Base-by-base conservation (phyloP, 2,113 vertebrate species). In the Oryzias melastigma region DNA sequence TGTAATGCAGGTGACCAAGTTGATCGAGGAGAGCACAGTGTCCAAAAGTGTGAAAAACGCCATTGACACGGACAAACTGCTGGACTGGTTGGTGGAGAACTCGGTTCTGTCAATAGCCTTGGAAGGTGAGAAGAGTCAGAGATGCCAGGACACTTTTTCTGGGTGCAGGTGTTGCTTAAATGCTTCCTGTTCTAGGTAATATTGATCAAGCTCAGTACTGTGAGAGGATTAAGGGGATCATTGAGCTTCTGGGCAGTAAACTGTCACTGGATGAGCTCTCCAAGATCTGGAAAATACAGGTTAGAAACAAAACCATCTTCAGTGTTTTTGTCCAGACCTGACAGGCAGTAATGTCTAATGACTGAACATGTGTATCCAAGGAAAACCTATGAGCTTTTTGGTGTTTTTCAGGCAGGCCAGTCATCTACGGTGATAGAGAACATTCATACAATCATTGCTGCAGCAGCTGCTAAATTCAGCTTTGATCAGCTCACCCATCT, bases 241-340 rank as follows among this genome's bases (percentile, higher is more conserved):
- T 99, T 88, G 97, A 99, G 87, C 91, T 98, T 48, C 88, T 99
- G 80, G 97, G 97, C 65, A 99, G 97, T 88, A 98, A 98, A 90
- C 89, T 99, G 24, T 98, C 97, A 13, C 86, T 99, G 84, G 97
- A 99, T 54, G 97, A 99, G 55, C 95, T 99, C 62, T 94, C 95
- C 68, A 98, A 98, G 89, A 98, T 99, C 83, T 99, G 97, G 97
- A 96, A 80, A 85, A 99, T 99, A 90, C 97, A 99, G 93, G 97
- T 98, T 84, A 92, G 90, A n/a, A 27, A 25, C 2, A 14, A 20
- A 59, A 68, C 4, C 7, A 10, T 35, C 35, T 35, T 12, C 12
- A 12, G 35, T 35, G 8, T n/a, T 47, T 46, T 46, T 18, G 44
- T 46, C 5, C 4, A n/a, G 6, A n/a, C 3, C 55, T 22, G 5